Conservation (phyloP, 2,797 vertebrate species). For the Hipposideros larvatus region DNA sequence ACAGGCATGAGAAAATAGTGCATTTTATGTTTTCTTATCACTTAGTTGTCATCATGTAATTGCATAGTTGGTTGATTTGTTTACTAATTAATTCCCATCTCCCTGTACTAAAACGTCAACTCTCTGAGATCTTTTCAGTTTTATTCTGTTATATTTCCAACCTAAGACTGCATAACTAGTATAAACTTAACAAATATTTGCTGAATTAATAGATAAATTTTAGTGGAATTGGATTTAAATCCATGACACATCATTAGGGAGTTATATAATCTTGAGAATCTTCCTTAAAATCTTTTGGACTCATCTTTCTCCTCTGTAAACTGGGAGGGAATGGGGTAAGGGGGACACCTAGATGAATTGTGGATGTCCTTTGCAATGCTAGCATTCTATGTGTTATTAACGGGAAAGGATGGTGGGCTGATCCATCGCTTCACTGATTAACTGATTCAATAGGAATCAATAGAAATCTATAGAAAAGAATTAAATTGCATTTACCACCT, state of each 20-base stretch:
- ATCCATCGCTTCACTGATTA: not conserved
- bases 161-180: not conserved
- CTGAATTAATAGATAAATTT: not conserved
- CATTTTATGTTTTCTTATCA: not conserved
- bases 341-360: no score
- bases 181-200: not conserved
- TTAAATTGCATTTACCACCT: not conserved
- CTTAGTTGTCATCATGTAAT: not conserved
- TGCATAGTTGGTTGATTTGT: not conserved
- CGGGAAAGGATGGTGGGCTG: not conserved
- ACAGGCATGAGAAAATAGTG: not conserved
- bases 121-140: not conserved
- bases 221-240: not conserved
- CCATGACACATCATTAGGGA: not conserved
- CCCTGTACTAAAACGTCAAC: not conserved
- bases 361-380: not conserved
- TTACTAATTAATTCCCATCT: not conserved
- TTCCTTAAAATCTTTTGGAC: not conserved
- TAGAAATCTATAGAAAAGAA: not conserved
- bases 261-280: not conserved
- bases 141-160: not conserved
- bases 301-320: not conserved
- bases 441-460: not conserved
- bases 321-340: fast-evolving
- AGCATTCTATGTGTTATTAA: not conserved